Base-by-base conservation (phyloP, 37 sponge, comb jelly and placozoan genomes). In the Crambe crambe region DNA sequence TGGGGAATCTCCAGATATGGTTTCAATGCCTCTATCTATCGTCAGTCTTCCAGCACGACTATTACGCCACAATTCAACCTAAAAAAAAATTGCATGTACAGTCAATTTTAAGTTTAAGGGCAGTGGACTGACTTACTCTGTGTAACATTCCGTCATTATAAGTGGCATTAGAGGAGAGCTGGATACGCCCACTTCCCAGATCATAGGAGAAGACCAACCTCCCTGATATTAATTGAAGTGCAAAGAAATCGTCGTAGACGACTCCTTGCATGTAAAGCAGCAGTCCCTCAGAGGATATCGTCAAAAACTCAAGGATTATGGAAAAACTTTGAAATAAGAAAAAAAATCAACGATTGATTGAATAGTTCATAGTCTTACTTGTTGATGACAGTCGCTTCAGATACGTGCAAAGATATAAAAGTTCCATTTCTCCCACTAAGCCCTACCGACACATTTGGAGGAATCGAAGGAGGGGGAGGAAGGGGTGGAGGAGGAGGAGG, bases 111-210 rank as follows among this genome's bases (percentile, higher is more conserved):
- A 30, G 5, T 62, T 20, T 27, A 30, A 18, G 6, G 26, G 15
- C 6, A 8, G 15, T 6, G 15, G 15, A 62, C 15, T 8, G 4
- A 30, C 63, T 73, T 26, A 86, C 86, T 25, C 23, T 62, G 68
- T 86, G 86, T 6, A 47, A 30, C 22, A 47, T 34, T 47, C 86
- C 86, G 59, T 87, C 88, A 70, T 68, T 70, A 44, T 87, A 87
- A 23, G 56, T 54, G 29, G 42, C 22, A 2, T 29, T 58, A 18
- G 90, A 75, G 27, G 41, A 21, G 20, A 90, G 23, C 26, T 56
- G 25, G 21, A 37, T 36, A 8, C 85, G 42, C 0, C 82, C 90
- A 27, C 70, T 44, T 34, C 90, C 90, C 10, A 90, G 68, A 40
- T 85, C 64, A 64, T 61, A 85, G 17, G 85, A 84, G 78, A 71